Evolutionary conservation across 2,888 invertebrate genomes (phyloP).

Genomic region (Torymus aiolomorphi): DNA sequence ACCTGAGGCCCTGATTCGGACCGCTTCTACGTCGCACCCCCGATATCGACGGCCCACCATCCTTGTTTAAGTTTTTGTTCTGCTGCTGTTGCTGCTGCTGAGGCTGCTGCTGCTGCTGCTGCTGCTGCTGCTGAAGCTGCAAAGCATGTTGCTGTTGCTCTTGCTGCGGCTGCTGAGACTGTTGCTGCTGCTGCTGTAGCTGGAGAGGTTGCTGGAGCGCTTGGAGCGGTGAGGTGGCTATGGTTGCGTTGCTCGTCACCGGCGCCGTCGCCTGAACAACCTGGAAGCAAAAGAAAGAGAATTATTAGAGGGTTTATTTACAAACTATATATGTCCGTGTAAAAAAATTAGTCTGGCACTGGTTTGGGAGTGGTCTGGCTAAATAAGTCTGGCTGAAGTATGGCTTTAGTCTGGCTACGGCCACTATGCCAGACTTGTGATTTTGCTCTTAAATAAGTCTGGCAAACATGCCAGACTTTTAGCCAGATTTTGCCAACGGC

Average conservation of each 20-base stretch:
- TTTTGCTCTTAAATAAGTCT: no score
- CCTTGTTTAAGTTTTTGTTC: constrained; percentile 30
- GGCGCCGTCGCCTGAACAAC: constrained; percentile 57
- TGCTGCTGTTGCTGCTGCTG: constrained; percentile 24
- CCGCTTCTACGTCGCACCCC: constrained; percentile 71
- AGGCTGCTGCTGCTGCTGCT: constrained; percentile 59
- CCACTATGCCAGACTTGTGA: no score
- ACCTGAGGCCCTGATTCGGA: constrained; percentile 81
- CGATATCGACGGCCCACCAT: constrained; percentile 67
- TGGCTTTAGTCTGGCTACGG: no score
- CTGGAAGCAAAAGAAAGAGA: constrained; percentile 33
- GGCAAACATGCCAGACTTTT: no score
- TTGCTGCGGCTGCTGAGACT: constrained; percentile 56
- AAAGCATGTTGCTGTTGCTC: constrained; percentile 59
- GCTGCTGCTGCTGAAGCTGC: constrained; percentile 61
- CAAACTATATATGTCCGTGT: no score
- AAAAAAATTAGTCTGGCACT: no score
- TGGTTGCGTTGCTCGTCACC: constrained; percentile 59
- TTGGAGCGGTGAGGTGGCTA: constrained; percentile 44
- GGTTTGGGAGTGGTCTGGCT: no score
- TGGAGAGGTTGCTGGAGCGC: constrained; percentile 31
- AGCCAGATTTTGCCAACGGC: no score
- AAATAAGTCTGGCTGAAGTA: no score
- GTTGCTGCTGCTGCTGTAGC: constrained; percentile 41
- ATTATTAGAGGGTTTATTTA: neutral